phyloP scores from a whole-genome alignment of 2,797 vertebrate genomes.

The Hylomyscus alleni region DNA sequence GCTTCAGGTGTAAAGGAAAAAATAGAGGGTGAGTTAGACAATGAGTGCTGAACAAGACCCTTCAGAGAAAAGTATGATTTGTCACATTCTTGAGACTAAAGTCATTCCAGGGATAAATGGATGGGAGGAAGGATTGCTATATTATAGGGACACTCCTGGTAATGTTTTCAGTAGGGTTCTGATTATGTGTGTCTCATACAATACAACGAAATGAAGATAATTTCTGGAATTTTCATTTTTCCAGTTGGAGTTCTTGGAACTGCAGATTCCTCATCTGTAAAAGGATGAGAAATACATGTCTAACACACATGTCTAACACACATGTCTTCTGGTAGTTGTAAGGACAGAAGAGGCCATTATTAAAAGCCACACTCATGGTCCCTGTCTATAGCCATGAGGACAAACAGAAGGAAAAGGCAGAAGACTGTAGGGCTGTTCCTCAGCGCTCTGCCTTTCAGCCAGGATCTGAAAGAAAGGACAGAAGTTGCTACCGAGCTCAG shows the following conservation, averaged over 20 bases:
- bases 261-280: background rate
- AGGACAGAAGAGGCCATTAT: background rate
- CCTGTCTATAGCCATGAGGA: background rate
- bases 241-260: background rate
- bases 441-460: background rate
- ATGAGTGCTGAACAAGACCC: background rate
- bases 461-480: background rate
- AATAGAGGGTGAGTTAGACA: background rate
- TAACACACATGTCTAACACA: background rate
- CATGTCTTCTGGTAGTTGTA: background rate
- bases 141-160: background rate
- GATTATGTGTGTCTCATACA: background rate
- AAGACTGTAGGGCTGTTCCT: background rate
- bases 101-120: background rate
- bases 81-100: slow-evolving; percentile 12
- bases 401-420: background rate
- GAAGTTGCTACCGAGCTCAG: background rate
- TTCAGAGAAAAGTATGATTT: slow-evolving; percentile 41
- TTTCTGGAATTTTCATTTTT: slow-evolving; percentile 25
- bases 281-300: too few species aligned
- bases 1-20: background rate
- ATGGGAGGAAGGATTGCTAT: background rate
- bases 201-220: slow-evolving; percentile 7
- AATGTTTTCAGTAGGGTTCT: background rate
- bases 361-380: background rate